Conservation (phyloP, 2,113 vertebrate species). For the Hemiscyllium ocellatum region DNA sequence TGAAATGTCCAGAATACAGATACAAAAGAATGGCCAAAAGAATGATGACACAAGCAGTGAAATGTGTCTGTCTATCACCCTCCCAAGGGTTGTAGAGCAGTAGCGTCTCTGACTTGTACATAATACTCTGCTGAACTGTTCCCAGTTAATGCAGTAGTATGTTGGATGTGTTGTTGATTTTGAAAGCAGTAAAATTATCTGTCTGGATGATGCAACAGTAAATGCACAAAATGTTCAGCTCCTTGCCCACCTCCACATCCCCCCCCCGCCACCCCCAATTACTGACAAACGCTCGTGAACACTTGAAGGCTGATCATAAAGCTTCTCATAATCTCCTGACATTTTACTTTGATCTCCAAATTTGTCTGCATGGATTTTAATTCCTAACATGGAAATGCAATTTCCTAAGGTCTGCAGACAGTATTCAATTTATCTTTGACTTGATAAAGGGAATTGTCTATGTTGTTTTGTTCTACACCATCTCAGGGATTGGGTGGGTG, state of each 20-base stretch:
- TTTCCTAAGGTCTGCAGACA: neutral
- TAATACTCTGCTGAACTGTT: neutral
- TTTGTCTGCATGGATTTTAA: neutral
- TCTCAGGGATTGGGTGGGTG: neutral
- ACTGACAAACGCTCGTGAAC: neutral
- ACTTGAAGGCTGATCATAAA: neutral
- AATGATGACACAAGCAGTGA: neutral
- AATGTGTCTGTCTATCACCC: neutral
- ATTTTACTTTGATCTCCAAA: neutral
- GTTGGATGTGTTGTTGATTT: neutral
- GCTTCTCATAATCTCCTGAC: neutral
- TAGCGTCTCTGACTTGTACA: neutral
- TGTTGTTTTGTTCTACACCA: neutral
- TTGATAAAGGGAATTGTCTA: neutral
- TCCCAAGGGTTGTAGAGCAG: neutral
- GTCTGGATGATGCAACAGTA: neutral
- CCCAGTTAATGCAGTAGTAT: neutral
- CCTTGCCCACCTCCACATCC: too few relatives aligned
- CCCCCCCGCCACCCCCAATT: neutral
- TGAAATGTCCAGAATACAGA: too few relatives aligned
- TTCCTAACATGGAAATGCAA: neutral
- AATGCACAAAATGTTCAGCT: neutral
- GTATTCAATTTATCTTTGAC: neutral
- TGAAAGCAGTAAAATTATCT: neutral
- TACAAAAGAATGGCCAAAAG: too few relatives aligned